Conservation (phyloP, 2,888 invertebrate genomes). For the Troides oblongomaculatus region DNA sequence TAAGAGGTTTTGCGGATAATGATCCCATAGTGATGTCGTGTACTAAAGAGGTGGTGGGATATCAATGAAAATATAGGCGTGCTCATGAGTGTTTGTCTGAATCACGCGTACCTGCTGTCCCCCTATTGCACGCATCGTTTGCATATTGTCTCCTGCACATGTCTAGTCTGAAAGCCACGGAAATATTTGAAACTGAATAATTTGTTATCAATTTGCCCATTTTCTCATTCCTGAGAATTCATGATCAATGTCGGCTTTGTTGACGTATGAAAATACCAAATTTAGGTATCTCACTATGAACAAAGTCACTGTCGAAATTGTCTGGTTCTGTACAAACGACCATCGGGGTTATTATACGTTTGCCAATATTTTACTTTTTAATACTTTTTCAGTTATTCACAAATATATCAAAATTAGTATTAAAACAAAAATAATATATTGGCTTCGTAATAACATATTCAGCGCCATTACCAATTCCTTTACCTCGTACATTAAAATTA, state of each 20-base stretch:
- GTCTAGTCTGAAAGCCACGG: slow-evolving; percentile 94
- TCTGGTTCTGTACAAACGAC: slow-evolving; percentile 25
- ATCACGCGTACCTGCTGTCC: slow-evolving; percentile 95
- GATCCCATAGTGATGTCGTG: slow-evolving; percentile 58
- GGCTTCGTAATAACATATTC: slow-evolving; percentile 52
- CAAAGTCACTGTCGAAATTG: slow-evolving; percentile 28
- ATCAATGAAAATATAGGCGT: slow-evolving; percentile 64
- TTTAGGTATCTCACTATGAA: slow-evolving; percentile 26
- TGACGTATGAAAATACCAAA: slow-evolving; percentile 27
- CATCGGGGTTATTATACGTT: slow-evolving; percentile 32
- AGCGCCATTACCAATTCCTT: slow-evolving; percentile 80
- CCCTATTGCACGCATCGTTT: slow-evolving; percentile 97
- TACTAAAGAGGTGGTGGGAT: slow-evolving; percentile 61
- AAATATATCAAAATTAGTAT: not conserved
- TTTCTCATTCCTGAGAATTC: slow-evolving; percentile 33
- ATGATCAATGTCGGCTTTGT: slow-evolving; percentile 28
- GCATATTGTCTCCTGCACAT: slow-evolving; percentile 98
- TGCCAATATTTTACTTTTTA: slow-evolving; percentile 33
- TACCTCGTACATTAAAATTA: slow-evolving; percentile 72
- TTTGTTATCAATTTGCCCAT: slow-evolving; percentile 38
- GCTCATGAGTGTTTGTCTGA: slow-evolving; percentile 60
- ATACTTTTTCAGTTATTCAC: not conserved
- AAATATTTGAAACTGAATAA: slow-evolving; percentile 75
- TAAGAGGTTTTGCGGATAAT: slow-evolving; percentile 45
- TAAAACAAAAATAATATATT: slow-evolving; percentile 30